These are phyloP conservation scores for Zapus hudsonius DNA, from an alignment of 2,113 vertebrate genomes.

Conservation along the genomic window DNA sequence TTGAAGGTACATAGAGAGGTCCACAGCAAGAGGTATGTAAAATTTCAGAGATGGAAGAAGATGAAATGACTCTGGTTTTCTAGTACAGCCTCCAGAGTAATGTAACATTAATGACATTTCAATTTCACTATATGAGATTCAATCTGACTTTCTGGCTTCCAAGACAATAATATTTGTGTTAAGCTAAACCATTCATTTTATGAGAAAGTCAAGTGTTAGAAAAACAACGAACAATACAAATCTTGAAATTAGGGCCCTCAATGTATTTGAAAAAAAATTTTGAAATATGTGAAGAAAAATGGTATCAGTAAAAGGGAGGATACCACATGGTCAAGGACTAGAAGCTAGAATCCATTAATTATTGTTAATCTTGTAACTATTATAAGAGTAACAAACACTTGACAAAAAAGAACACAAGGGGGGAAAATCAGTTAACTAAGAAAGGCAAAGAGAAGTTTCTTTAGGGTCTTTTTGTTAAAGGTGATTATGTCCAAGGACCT, in stretches of 20 bases:
- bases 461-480: neutral
- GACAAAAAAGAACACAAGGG: too few species aligned
- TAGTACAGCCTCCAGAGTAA: too few species aligned
- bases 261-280: neutral
- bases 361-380: neutral
- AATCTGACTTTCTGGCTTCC: neutral
- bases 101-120: neutral
- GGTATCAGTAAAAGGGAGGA: neutral
- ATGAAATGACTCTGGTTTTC: neutral
- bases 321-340: neutral
- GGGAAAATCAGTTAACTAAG: too few species aligned
- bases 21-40: accelerated
- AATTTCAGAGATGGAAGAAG: too few species aligned
- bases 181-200: neutral
- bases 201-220: neutral
- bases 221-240: neutral
- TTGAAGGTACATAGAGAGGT: neutral
- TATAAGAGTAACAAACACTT: neutral
- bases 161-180: neutral
- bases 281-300: neutral
- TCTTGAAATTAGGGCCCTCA: neutral
- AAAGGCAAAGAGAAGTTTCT: too few species aligned
- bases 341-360: neutral
- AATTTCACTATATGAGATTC: neutral
- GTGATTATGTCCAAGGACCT: too few species aligned